Base-by-base conservation (phyloP, 30 jellyfish, hydroid and myxozoan genomes). In the Cassiopea andromeda region DNA sequence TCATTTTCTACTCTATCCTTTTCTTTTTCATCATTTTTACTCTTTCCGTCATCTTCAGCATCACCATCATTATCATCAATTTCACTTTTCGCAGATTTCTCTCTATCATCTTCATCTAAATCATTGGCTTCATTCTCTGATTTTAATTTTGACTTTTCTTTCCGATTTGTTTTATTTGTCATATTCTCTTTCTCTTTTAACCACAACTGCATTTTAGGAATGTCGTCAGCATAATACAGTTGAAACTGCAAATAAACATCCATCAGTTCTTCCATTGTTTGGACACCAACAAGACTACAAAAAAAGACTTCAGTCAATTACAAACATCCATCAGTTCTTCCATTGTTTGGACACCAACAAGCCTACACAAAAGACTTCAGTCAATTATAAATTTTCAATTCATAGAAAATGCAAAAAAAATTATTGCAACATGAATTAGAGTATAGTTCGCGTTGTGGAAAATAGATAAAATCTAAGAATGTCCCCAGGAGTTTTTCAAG, bases 321-420 rank as follows among this genome's bases (percentile, higher is more conserved):
- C 92, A 96, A 45, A 92, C 94, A 83, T 96, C 99, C 98, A 91
- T 96, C 78, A 96, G 84, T 66, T 96, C 99, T 46, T 96, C 98
- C 91, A 96, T 81, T 45, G 92, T 84, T 44, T 88, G 96, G 12
- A 93, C 98, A 69, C 80, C 92, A 16, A 88, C 94, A 38, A 96
- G 78, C n/a, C n/a, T 18, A 2, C 19, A 50, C 64, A 50, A 50
- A 50, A 5, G 9, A 50, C 9, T 50, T 50, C 64, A 48, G n/a
- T n/a, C n/a, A n/a, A n/a, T n/a, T n/a, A n/a, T n/a, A n/a, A n/a
- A n/a, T n/a, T n/a, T n/a, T n/a, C n/a, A n/a, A n/a, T n/a, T n/a
- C n/a, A n/a, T n/a, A n/a, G n/a, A n/a, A n/a, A n/a, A n/a, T n/a
- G n/a, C n/a, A n/a, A n/a, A n/a, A n/a, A n/a, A n/a, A n/a, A n/a